Conservation (phyloP, 1,140 invertebrate species). For the Sycobia sp. region DNA sequence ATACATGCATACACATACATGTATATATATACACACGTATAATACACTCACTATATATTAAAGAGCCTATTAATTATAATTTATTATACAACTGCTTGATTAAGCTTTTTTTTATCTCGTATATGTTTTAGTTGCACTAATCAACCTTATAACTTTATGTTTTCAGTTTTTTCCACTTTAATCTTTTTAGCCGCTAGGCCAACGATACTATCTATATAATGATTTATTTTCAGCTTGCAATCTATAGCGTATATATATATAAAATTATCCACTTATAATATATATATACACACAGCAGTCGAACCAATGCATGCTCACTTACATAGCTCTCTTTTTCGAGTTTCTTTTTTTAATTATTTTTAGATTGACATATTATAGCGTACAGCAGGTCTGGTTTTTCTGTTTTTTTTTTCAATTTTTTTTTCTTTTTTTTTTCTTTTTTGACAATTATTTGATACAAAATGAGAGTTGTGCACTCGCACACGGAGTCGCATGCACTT, state of each 20-base stretch:
- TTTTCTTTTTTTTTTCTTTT: background rate
- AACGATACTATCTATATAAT: no score
- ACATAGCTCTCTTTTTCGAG: no score
- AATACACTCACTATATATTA: no score
- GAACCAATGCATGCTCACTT: background rate
- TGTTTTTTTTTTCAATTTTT: background rate
- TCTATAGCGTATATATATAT: background rate
- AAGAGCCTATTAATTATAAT: no score
- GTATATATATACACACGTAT: background rate
- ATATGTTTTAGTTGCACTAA: constrained; percentile 12
- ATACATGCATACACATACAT: background rate
- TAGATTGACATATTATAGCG: no score
- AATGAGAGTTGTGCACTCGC: constrained; percentile 38
- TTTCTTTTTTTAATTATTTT: no score
- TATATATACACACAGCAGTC: background rate
- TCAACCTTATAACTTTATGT: background rate
- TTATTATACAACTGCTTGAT: no score
- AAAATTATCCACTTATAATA: background rate
- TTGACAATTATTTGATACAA: no score
- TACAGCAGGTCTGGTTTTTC: no score
- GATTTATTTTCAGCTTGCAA: background rate
- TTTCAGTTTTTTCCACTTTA: background rate
- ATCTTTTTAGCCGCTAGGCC: no score
- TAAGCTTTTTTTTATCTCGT: no score
- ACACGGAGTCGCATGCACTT: constrained; percentile 43